Base-by-base conservation (phyloP, 2,797 vertebrate genomes). In the Hafferia zeledoni region DNA sequence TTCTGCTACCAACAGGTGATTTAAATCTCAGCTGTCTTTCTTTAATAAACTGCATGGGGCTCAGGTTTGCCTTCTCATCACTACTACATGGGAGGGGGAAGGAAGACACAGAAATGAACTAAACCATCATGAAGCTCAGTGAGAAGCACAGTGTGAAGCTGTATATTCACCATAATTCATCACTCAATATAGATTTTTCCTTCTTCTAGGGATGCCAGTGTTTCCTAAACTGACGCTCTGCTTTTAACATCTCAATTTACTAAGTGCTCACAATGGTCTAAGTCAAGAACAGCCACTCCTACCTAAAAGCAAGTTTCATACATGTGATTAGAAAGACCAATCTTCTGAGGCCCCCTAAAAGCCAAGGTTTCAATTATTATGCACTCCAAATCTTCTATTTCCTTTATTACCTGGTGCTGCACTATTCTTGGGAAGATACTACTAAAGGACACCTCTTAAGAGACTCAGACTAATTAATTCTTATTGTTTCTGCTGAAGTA, bases 51-150 rank as follows among this genome's bases (percentile, higher is more conserved):
- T 74, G 25, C 20, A 59, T 11, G 5, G 10, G 10, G 7, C 56
- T 68, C 46, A 18, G 19, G 6, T 60, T 75, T 74, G 44, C 49
- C 47, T 79, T 63, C 14, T 50, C 13, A 5, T 74, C 46, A 75
- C 41, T 75, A 33, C 18, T 46, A 41, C 2, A 11, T 5, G 5
- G 27, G 3, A 13, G 2, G 1, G 2, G 5, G 3, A 13, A 60
- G 3, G 35, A 84, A 55, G 22, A 74, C 11, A 50, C 28, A 71
- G 22, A 83, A 87, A 44, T 27, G 0, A 72, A 80, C 13, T 49
- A 59, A 87, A 50, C 22, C 24, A 83, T 24, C 19, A 30, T 10
- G 15, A 83, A 81, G 27, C 13, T 83, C 37, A 71, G 2, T 37
- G 4, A 59, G 17, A 79, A 93, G 31, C 11, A 67, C 5, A 47